Percentiles rank a stretch among this genome's conserved stretches.
These are phyloP conservation scores for Protonibea diacanthus DNA, from an alignment of 2,797 vertebrate species.

Conservation along the genomic window DNA sequence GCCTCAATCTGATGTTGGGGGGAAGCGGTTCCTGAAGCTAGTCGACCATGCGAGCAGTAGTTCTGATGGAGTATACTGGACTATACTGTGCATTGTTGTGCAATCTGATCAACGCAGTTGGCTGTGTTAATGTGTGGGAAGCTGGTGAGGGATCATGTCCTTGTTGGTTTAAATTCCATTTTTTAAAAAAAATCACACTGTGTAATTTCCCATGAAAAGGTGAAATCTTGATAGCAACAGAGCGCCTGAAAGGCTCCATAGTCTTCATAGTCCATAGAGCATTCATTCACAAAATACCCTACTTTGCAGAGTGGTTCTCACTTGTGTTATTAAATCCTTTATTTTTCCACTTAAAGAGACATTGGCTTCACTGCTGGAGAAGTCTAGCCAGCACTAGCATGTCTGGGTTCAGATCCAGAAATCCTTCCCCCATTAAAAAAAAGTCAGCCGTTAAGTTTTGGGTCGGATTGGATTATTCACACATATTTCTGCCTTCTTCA, in stretches of 20 bases:
- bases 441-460: conserved; percentile 38
- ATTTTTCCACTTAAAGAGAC: conserved; percentile 46
- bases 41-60: neutral
- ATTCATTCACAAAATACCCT: conserved; percentile 23
- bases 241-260: neutral
- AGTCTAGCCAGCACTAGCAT: conserved; percentile 17
- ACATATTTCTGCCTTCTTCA: conserved; percentile 40
- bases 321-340: conserved; percentile 38
- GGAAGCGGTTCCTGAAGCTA: neutral
- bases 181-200: neutral
- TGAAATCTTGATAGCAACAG: neutral
- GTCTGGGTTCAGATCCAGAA: conserved; percentile 39
- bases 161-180: neutral
- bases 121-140: conserved; percentile 1
- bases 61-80: neutral
- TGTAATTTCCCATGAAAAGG: neutral
- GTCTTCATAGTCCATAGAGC: neutral
- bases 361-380: conserved; percentile 5
- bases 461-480: conserved; percentile 58
- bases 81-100: neutral
- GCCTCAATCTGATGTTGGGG: neutral
- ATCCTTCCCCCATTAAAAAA: conserved; percentile 30
- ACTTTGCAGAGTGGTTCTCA: conserved; percentile 6
- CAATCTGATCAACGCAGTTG: neutral
- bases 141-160: conserved; percentile 2